phyloP scores from a whole-genome alignment of 1,140 invertebrate genomes.

The Lepidurus couesii region DNA sequence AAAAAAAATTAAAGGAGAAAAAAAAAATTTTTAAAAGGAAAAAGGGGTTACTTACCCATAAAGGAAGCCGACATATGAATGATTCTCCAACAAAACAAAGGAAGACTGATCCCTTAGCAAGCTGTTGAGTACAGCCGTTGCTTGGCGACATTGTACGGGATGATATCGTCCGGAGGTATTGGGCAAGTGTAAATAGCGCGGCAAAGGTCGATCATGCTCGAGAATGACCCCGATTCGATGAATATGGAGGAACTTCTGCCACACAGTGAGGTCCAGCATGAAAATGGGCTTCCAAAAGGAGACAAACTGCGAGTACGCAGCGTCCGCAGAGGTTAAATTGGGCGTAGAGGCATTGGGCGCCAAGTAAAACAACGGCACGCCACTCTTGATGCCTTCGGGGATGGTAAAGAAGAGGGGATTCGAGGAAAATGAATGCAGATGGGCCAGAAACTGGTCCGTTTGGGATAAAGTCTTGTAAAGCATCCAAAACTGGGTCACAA shows the following conservation, averaged over 20 bases:
- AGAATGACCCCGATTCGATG: conserved; percentile 66
- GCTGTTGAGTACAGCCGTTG: conserved; percentile 57
- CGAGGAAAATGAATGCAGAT: conserved; percentile 65
- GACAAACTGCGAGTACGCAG: conserved; percentile 49
- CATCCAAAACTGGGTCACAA: conserved; percentile 65
- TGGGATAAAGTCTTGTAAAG: conserved; percentile 58
- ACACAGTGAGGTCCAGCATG: conserved; percentile 57
- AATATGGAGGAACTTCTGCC: conserved; percentile 75
- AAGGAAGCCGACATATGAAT: conserved; percentile 70
- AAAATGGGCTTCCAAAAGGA: conserved; percentile 70
- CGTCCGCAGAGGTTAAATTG: conserved; percentile 46
- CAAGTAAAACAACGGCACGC: conserved; percentile 66
- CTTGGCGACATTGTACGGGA: conserved; percentile 39
- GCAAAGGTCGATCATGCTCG: conserved; percentile 65
- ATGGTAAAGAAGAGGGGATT: conserved; percentile 60
- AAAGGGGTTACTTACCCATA: conserved; percentile 39
- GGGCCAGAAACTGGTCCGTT: conserved; percentile 62
- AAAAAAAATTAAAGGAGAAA: too few species aligned
- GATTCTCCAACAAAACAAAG: conserved; percentile 72
- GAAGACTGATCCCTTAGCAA: conserved; percentile 63
- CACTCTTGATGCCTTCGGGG: conserved; percentile 65
- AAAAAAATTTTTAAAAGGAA: too few species aligned
- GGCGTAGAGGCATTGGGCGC: conserved; percentile 50
- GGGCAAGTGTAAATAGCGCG: conserved; percentile 58
- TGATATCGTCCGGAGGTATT: conserved; percentile 61